Conservation (phyloP, 2,888 invertebrate species). For the Yponomeuta evonymella region DNA sequence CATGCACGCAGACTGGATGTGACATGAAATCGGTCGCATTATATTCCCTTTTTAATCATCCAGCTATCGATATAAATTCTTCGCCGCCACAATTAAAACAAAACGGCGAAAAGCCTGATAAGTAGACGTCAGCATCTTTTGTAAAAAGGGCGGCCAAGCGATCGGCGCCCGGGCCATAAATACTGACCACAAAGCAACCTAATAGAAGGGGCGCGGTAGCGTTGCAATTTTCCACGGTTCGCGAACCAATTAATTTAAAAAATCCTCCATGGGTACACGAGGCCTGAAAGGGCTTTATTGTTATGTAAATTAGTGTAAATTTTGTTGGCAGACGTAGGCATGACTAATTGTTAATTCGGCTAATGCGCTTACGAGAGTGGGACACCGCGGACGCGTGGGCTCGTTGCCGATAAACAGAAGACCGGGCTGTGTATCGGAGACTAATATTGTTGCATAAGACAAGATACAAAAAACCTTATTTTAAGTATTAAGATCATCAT, state of each 20-base stretch:
- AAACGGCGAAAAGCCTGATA: background rate
- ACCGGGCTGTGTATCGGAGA: background rate
- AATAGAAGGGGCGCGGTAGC: conserved; percentile 33
- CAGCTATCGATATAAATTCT: background rate
- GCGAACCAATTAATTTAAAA: conserved; percentile 73
- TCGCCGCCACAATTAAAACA: background rate
- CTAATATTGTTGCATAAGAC: no score
- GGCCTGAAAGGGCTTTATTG: conserved; percentile 64
- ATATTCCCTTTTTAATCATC: background rate
- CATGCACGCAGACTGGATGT: background rate
- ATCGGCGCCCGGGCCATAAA: conserved; percentile 18
- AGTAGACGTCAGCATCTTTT: conserved; percentile 11
- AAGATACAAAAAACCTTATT: no score
- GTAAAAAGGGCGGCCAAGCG: conserved; percentile 1
- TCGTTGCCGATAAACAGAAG: background rate
- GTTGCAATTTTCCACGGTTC: conserved; percentile 62
- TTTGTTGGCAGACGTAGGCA: conserved; percentile 67
- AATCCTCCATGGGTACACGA: conserved; percentile 58
- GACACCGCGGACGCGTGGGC: conserved; percentile 34
- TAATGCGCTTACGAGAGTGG: conserved; percentile 67
- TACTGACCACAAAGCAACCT: conserved; percentile 48
- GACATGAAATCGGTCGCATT: background rate
- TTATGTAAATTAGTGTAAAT: conserved; percentile 74
- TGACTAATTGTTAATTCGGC: conserved; percentile 75
- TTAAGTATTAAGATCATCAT: no score